Evolutionary conservation across 2,797 vertebrate species (phyloP).

Genomic region (Thunnus albacares): DNA sequence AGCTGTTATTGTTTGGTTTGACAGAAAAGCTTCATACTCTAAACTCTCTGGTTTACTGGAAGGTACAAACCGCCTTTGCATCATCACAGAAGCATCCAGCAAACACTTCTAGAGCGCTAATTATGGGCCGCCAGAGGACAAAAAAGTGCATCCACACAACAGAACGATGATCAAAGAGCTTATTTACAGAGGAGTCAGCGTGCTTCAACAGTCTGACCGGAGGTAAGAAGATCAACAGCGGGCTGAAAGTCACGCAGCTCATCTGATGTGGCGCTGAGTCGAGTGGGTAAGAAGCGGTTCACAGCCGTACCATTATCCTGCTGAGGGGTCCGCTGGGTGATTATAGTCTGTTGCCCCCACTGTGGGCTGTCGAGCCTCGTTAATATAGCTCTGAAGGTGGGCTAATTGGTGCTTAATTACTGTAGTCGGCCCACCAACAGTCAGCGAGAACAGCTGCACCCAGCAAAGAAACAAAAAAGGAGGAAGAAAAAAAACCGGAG

Average conservation of each 20-base stretch:
- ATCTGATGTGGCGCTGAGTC: slow-evolving; percentile 38
- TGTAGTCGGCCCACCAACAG: slow-evolving; percentile 77
- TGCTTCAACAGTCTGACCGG: slow-evolving; percentile 45
- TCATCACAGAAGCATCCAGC: slow-evolving; percentile 41
- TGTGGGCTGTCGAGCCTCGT: slow-evolving; percentile 62
- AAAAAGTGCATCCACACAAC: slow-evolving; percentile 40
- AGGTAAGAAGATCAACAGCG: slow-evolving; percentile 58
- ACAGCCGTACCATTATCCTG: slow-evolving; percentile 70
- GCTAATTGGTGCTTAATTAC: slow-evolving; percentile 86
- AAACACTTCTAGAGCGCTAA: slow-evolving; percentile 46
- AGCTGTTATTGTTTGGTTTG: neutral
- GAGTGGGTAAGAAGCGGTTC: slow-evolving; percentile 66
- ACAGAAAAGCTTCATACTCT: neutral
- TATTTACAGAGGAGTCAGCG: slow-evolving; percentile 46
- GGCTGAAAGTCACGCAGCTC: slow-evolving; percentile 47
- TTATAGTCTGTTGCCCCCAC: slow-evolving; percentile 76
- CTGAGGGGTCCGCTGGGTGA: slow-evolving; percentile 70
- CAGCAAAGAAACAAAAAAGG: slow-evolving; percentile 53
- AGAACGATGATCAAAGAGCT: slow-evolving; percentile 58
- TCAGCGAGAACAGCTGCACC: slow-evolving; percentile 79
- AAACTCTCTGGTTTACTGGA: slow-evolving; percentile 23
- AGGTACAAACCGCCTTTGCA: slow-evolving; percentile 36
- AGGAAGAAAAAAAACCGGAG: slow-evolving; percentile 43
- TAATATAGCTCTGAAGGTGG: slow-evolving; percentile 82
- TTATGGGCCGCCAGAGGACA: slow-evolving; percentile 46